These are phyloP conservation scores for Ptychodera flava DNA, from an alignment of 35 echinoderm and acorn worm species.

Conservation along the genomic window DNA sequence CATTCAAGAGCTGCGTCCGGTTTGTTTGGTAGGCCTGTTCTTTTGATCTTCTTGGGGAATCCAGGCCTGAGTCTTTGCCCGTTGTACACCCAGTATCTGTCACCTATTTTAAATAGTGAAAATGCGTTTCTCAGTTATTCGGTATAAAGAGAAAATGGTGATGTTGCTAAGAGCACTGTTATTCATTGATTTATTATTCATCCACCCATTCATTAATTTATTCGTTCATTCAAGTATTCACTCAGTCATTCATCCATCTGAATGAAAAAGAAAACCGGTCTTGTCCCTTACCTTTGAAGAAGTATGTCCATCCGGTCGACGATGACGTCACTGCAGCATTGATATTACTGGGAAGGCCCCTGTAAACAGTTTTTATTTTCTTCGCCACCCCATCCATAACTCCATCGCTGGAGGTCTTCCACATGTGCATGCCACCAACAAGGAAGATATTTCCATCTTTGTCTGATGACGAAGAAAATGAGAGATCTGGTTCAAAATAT, in stretches of 20 bases:
- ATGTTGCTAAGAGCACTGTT: no score
- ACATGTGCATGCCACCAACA: background rate
- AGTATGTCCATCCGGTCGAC: constrained; percentile 50
- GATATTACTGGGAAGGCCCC: constrained; percentile 62
- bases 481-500: no score
- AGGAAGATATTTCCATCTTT: background rate
- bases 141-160: no score
- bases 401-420: background rate
- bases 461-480: no score
- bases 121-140: no score
- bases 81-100: constrained; percentile 76
- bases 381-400: background rate
- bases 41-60: constrained; percentile 48
- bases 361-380: constrained; percentile 26
- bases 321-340: constrained; percentile 58
- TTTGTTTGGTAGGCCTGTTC: constrained; percentile 48
- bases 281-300: constrained; percentile 64
- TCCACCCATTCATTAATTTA: no score
- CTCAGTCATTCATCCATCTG: no score
- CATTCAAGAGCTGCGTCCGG: constrained; percentile 81
- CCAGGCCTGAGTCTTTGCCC: constrained; percentile 28
- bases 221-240: no score
- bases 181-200: no score
- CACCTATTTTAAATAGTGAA: constrained; percentile 34
- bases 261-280: no score